These are phyloP conservation scores for Aplysia californica DNA, from an alignment of 1,140 invertebrate species.

Conservation along the genomic window DNA sequence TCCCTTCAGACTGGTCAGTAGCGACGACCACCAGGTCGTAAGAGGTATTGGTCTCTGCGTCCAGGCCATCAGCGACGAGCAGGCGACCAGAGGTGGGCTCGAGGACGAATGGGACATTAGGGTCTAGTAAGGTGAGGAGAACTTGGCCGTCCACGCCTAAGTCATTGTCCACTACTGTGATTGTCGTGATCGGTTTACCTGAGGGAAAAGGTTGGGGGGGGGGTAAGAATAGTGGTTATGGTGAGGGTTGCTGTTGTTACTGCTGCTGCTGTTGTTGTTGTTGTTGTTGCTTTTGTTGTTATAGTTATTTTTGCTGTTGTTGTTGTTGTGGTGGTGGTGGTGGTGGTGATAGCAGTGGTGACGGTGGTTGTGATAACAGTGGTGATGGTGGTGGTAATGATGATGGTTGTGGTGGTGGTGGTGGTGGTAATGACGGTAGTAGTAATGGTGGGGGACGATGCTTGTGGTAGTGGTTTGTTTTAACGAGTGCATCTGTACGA, in stretches of 20 bases:
- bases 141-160: slow-evolving; percentile 22
- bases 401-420: no score
- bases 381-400: background rate
- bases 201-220: background rate
- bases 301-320: no score
- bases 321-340: no score
- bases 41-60: background rate
- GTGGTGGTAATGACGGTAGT: background rate
- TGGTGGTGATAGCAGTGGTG: background rate
- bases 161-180: slow-evolving; percentile 18
- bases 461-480: background rate
- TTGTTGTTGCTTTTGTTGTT: no score
- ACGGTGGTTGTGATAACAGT: background rate
- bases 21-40: slow-evolving; percentile 22
- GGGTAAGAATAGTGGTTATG: background rate
- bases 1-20: slow-evolving; percentile 19
- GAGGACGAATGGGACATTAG: slow-evolving; percentile 15
- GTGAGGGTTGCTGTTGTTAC: no score
- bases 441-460: background rate
- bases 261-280: background rate
- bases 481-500: background rate
- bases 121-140: background rate
- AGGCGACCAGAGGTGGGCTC: slow-evolving; percentile 2
- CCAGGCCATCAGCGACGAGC: background rate
- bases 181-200: background rate